A percentile compares a stretch with the other conserved stretches of the same genome.
Evolutionary conservation across 1,140 invertebrate species (phyloP).

Genomic region (Pentalonia nigronervosa): DNA sequence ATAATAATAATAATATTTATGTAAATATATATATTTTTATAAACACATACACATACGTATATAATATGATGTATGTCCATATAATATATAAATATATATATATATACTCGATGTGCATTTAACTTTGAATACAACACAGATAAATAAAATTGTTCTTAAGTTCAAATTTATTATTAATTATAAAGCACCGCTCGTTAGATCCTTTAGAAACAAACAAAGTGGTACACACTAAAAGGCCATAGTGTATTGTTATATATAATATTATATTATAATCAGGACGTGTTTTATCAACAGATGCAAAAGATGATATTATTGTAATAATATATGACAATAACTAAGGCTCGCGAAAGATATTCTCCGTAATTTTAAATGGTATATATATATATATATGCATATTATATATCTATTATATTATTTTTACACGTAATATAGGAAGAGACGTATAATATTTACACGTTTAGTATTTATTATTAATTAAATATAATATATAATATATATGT

Average conservation of each 20-base stretch:
- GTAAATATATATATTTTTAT: conserved; percentile 9
- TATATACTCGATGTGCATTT: conserved; percentile 38
- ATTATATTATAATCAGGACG: neutral
- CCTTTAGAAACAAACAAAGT: conserved; percentile 6
- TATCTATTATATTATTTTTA: conserved; percentile 10
- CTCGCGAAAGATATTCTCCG: conserved; percentile 42
- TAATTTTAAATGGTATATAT: conserved; percentile 1
- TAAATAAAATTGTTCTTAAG: conserved; percentile 39
- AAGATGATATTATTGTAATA: conserved; percentile 23
- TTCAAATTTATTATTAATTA: neutral
- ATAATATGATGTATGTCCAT: neutral
- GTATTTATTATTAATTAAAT: conserved; percentile 13
- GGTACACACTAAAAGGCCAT: neutral
- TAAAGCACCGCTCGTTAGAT: neutral
- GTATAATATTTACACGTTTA: conserved; percentile 25
- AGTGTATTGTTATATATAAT: conserved; percentile 23
- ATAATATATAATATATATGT: no score
- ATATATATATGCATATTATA: neutral
- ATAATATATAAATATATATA: conserved; percentile 17
- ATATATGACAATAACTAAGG: conserved; percentile 37
- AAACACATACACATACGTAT: neutral
- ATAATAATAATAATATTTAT: conserved; percentile 41
- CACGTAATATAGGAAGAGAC: conserved; percentile 37
- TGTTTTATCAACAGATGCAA: conserved; percentile 35
- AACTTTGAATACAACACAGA: conserved; percentile 46